A percentile compares a stretch with the other conserved stretches of the same genome.
Conservation (phyloP, 2,888 invertebrate genomes). For the Anthrax anthrax region DNA sequence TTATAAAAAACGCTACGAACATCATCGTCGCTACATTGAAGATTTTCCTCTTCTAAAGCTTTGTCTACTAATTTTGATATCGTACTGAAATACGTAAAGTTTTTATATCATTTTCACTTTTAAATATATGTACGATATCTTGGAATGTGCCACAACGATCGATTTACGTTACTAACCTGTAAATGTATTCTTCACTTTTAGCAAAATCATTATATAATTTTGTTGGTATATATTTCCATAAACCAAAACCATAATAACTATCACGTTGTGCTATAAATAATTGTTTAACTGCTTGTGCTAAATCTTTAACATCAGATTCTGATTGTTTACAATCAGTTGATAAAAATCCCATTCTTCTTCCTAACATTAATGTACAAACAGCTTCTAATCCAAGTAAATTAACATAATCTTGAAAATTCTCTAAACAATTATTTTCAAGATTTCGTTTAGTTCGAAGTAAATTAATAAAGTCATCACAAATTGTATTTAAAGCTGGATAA, state of each 20-base stretch:
- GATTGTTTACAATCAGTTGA: conserved; percentile 36
- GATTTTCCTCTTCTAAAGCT: conserved; percentile 42
- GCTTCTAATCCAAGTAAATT: conserved; percentile 71
- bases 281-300: conserved; percentile 60
- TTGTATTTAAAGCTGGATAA: conserved; percentile 55
- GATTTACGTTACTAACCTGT: conserved; percentile 64
- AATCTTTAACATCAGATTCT: conserved; percentile 40
- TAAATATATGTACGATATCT: too few relatives aligned
- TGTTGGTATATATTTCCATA: conserved; percentile 70
- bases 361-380: conserved; percentile 64
- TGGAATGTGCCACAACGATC: too few relatives aligned
- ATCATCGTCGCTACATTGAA: conserved; percentile 37
- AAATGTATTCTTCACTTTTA: conserved; percentile 63
- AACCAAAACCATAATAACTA: conserved; percentile 64
- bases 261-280: conserved; percentile 67
- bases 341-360: conserved; percentile 62
- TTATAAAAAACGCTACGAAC: conserved; percentile 60
- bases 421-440: conserved; percentile 39
- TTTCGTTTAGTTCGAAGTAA: conserved; percentile 44
- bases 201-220: conserved; percentile 54
- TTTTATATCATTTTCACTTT: too few relatives aligned
- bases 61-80: conserved; percentile 64
- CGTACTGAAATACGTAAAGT: conserved; percentile 41
- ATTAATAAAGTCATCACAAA: conserved; percentile 63
- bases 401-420: conserved; percentile 55